Base-by-base conservation (phyloP, 2,797 vertebrate species). In the Streptopelia turtur region DNA sequence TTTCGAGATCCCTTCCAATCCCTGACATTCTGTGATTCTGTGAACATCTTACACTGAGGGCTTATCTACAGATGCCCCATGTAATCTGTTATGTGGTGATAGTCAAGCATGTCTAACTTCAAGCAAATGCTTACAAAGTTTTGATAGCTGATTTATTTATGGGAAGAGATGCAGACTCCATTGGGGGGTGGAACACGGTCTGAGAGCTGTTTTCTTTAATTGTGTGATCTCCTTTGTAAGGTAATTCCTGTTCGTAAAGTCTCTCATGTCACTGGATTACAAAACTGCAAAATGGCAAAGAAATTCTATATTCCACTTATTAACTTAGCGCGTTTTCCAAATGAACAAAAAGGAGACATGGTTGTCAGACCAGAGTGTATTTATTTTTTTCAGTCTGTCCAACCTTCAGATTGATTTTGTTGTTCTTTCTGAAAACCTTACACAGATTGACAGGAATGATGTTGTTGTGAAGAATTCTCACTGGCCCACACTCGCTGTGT, bases 41-140 rank as follows among this genome's bases (percentile, higher is more conserved):
- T 39, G 39, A 39, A 4, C 8, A 0, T 76, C 31, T 84, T 39
- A 2, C 6, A 5, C 16, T 3, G 8, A 75, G 64, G 33, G 11
- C 16, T 14, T 50, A 2, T 12, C 25, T 68, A 5, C 18, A 49
- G 28, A 3, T 74, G 22, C 4, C 31, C 22, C 0, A 0, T 27
- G 17, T 52, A 31, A 45, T 47, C 64, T 60, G 11, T 30, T 17
- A 4, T 28, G 31, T 28, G 70, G 33, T 27, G 76, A 11, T 53
- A 47, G 55, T 21, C 31, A 66, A 17, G 22, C 49, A 35, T 3
- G 0, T 83, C 71, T n/a, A 39, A n/a, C 47, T 61, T 41, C 20
- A 56, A 3, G 24, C 47, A 27, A 20, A 39, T 55, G 45, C 41
- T 9, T n/a, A 39, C 28, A 1, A 4, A 56, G n/a, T 68, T 83